Percentiles rank a stretch among this genome's conserved stretches.
These are phyloP conservation scores for Xenopus petersii DNA, from an alignment of 2,797 vertebrate genomes.

Conservation along the genomic window DNA sequence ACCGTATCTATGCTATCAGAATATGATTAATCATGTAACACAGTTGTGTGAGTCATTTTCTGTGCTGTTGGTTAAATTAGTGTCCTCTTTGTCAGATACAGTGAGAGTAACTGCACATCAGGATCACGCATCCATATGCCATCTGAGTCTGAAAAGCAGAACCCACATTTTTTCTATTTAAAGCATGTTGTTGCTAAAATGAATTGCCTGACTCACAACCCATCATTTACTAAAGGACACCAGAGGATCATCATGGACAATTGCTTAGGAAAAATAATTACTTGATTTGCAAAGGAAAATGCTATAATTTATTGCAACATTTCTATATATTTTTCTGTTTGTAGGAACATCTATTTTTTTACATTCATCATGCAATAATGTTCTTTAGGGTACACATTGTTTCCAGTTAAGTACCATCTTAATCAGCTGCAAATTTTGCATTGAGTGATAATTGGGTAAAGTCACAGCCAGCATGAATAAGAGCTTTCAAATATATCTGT, in stretches of 20 bases:
- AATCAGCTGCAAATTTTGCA: no score
- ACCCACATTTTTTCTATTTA: conserved; percentile 42
- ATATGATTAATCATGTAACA: background rate
- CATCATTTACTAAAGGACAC: conserved; percentile 32
- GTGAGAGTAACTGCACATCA: conserved; percentile 23
- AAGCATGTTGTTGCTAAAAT: conserved; percentile 34
- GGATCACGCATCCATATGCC: conserved; percentile 41
- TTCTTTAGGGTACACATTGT: no score
- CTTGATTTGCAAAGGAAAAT: background rate
- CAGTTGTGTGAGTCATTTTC: background rate
- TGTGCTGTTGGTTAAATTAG: conserved; percentile 25
- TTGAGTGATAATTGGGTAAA: no score
- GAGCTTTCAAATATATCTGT: no score
- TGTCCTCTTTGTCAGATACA: conserved; percentile 14
- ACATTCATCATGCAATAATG: no score
- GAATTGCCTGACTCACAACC: conserved; percentile 38
- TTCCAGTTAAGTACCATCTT: no score
- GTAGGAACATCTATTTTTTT: no score
- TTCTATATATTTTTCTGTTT: no score
- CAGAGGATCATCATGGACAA: conserved; percentile 16
- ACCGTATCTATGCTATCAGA: background rate
- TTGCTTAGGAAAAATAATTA: background rate
- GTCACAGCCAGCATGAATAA: no score
- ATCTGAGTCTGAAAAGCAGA: conserved; percentile 30
- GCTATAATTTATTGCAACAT: no score